A percentile compares a stretch with the other conserved stretches of the same genome.
These are phyloP conservation scores for Deilephila porcellus DNA, from an alignment of 2,888 invertebrate genomes.

Conservation along the genomic window DNA sequence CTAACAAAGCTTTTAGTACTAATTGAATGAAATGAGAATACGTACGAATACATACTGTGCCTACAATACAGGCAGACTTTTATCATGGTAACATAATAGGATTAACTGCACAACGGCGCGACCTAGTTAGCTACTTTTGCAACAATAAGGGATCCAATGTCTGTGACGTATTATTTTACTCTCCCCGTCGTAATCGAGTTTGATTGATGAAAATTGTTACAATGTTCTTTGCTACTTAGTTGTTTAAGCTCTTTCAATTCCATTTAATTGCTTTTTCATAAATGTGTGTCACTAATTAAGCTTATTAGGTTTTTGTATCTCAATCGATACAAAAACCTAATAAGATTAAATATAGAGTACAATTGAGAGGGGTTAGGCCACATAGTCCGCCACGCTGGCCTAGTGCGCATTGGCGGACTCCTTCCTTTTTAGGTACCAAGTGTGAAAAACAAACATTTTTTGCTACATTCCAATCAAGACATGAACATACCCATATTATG, in stretches of 20 bases:
- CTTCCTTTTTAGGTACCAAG: too few species aligned
- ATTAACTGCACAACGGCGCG: conserved; percentile 14
- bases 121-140: background rate
- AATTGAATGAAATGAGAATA: conserved; percentile 6
- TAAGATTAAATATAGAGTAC: too few species aligned
- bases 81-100: conserved; percentile 17
- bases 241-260: background rate
- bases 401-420: too few species aligned
- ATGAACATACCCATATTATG: too few species aligned
- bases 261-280: too few species aligned
- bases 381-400: too few species aligned
- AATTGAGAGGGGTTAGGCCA: too few species aligned
- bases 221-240: background rate
- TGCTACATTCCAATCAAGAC: too few species aligned
- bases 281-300: too few species aligned
- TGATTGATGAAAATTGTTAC: conserved; percentile 11
- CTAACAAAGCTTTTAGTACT: conserved; percentile 16
- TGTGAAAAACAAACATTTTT: too few species aligned
- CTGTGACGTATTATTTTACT: background rate
- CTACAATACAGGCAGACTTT: conserved; percentile 2
- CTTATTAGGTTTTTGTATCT: too few species aligned
- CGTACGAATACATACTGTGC: background rate
- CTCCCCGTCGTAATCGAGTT: background rate
- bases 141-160: background rate
- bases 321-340: too few species aligned